A percentile compares a stretch with the other conserved stretches of the same genome.
Conservation (phyloP, 2,113 vertebrate genomes). For the Erpornis zantholeuca region DNA sequence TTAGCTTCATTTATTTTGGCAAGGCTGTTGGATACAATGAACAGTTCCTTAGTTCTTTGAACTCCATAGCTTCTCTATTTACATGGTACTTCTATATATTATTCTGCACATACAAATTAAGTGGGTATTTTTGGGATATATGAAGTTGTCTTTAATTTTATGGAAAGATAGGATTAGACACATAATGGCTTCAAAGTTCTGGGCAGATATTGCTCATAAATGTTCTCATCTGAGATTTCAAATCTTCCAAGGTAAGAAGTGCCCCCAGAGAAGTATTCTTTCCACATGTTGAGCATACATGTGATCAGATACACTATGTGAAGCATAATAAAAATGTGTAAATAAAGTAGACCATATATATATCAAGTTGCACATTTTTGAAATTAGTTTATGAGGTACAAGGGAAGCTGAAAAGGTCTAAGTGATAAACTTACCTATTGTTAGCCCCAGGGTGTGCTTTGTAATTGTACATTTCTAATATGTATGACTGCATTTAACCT, state of each 20-base stretch:
- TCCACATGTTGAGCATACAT: neutral
- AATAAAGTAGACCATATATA: neutral
- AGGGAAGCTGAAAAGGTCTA: neutral
- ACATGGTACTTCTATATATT: neutral
- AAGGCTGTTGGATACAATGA: neutral
- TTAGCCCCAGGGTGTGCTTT: neutral
- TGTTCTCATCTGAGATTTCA: neutral
- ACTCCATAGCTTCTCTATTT: neutral
- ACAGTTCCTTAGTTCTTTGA: neutral
- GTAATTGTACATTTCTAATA: neutral
- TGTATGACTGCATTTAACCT: neutral
- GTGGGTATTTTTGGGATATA: neutral
- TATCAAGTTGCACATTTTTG: neutral
- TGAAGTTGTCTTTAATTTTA: neutral
- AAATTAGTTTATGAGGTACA: neutral
- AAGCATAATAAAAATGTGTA: neutral
- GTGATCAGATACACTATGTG: neutral
- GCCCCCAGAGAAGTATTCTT: neutral
- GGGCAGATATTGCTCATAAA: neutral
- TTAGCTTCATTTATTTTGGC: neutral
- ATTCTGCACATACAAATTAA: neutral
- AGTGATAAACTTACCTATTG: neutral
- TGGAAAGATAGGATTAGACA: neutral
- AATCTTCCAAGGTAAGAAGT: neutral
- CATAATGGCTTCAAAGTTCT: neutral